These are phyloP conservation scores for Dynastes grantii DNA, from an alignment of 2,888 invertebrate genomes.

Conservation along the genomic window DNA sequence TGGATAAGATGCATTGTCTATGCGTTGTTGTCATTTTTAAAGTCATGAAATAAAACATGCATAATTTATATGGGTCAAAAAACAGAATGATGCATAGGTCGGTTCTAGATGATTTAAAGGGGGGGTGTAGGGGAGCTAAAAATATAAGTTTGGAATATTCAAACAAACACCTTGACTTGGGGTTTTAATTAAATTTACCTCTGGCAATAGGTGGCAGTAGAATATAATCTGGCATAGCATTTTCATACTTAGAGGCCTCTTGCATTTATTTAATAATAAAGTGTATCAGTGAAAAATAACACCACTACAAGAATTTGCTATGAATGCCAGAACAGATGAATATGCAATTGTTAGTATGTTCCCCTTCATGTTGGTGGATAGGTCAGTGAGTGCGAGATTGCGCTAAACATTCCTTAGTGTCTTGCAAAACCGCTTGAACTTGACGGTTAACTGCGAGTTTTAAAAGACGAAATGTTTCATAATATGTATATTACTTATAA, in stretches of 20 bases:
- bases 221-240: background rate
- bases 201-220: slow-evolving; percentile 46
- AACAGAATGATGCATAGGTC: slow-evolving; percentile 48
- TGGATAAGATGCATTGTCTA: slow-evolving; percentile 21
- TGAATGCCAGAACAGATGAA: too few relatives aligned
- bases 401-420: background rate
- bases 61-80: slow-evolving; percentile 50
- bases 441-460: background rate
- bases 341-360: too few relatives aligned
- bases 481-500: too few relatives aligned
- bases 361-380: background rate
- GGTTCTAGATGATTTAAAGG: slow-evolving; percentile 49
- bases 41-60: slow-evolving; percentile 26
- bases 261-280: too few relatives aligned
- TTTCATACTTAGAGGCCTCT: too few relatives aligned
- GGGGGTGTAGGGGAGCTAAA: slow-evolving; percentile 47
- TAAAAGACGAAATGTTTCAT: background rate
- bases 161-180: slow-evolving; percentile 29
- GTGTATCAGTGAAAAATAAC: too few relatives aligned
- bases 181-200: slow-evolving; percentile 32
- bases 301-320: too few relatives aligned
- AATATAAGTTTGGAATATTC: slow-evolving; percentile 15
- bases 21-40: slow-evolving; percentile 12
- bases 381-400: background rate
- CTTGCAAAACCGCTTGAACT: background rate